A percentile compares a stretch with the other conserved stretches of the same genome.
These are phyloP conservation scores for Corydoras maculifer DNA, from an alignment of 2,113 vertebrate genomes.

Conservation along the genomic window DNA sequence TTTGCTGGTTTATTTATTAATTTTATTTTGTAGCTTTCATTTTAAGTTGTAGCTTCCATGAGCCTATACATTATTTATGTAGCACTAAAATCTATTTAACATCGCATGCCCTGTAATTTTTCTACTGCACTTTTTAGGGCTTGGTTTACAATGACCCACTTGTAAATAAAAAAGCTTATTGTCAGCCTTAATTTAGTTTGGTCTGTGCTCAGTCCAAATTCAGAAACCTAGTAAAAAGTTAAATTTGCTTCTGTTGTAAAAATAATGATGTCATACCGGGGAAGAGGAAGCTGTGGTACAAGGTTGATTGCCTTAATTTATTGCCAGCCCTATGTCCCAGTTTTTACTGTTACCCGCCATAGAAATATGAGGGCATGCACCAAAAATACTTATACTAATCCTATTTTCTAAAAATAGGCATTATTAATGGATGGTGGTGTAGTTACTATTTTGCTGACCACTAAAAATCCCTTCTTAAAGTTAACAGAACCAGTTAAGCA, in stretches of 20 bases:
- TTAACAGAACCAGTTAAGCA: no score
- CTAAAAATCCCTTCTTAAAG: background rate
- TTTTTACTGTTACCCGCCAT: constrained; percentile 13
- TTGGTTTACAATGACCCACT: background rate
- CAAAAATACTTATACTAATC: constrained; percentile 33
- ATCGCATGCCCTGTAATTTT: background rate
- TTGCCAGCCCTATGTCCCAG: constrained; percentile 9
- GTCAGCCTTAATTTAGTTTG: constrained; percentile 11
- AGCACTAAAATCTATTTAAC: background rate
- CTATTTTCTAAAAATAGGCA: constrained; percentile 30
- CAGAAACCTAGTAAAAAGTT: background rate
- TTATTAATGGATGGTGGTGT: constrained; percentile 26
- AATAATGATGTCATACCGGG: constrained; percentile 2
- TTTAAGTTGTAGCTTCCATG: no score
- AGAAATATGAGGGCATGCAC: constrained; percentile 23
- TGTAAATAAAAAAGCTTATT: background rate
- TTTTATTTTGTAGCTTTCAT: no score
- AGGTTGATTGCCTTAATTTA: constrained; percentile 20
- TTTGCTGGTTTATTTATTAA: no score
- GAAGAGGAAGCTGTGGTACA: constrained; percentile 12
- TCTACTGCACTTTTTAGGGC: background rate
- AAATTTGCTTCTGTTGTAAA: background rate
- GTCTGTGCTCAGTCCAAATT: background rate
- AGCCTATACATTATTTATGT: no score
- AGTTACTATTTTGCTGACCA: constrained; percentile 11